These are phyloP conservation scores for Phymatocera aterrima DNA, from an alignment of 2,888 invertebrate species.

Conservation along the genomic window DNA sequence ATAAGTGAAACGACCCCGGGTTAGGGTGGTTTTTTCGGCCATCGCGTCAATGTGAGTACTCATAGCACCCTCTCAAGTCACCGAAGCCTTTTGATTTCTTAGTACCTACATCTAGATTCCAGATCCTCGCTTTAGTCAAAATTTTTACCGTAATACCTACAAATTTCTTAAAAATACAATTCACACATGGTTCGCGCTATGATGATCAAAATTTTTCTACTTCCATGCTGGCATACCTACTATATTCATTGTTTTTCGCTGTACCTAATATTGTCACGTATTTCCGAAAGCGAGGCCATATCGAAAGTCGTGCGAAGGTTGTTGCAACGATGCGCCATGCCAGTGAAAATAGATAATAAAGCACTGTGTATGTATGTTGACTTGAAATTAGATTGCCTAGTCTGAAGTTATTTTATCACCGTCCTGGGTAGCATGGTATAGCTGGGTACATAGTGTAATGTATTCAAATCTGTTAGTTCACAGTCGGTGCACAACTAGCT, in stretches of 20 bases:
- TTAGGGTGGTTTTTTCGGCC: no score
- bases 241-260: neutral
- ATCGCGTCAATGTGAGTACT: no score
- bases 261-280: neutral
- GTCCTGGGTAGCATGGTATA: no score
- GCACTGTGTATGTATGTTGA: neutral
- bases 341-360: slow-evolving; percentile 17
- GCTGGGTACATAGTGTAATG: slow-evolving; percentile 3
- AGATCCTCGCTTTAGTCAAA: no score
- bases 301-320: neutral
- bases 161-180: no score
- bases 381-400: slow-evolving; percentile 16
- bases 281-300: neutral
- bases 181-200: neutral
- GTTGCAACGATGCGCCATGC: neutral
- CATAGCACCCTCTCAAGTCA: no score
- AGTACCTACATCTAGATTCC: no score
- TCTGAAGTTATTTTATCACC: slow-evolving; percentile 28
- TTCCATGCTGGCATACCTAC: neutral
- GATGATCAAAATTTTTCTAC: neutral
- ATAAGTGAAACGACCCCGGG: no score
- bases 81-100: no score
- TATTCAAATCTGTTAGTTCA: slow-evolving; percentile 34
- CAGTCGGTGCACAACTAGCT: slow-evolving; percentile 3
- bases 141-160: no score